Conservation (phyloP, 2,113 vertebrate species). For the Acanthochromis polyacanthus region DNA sequence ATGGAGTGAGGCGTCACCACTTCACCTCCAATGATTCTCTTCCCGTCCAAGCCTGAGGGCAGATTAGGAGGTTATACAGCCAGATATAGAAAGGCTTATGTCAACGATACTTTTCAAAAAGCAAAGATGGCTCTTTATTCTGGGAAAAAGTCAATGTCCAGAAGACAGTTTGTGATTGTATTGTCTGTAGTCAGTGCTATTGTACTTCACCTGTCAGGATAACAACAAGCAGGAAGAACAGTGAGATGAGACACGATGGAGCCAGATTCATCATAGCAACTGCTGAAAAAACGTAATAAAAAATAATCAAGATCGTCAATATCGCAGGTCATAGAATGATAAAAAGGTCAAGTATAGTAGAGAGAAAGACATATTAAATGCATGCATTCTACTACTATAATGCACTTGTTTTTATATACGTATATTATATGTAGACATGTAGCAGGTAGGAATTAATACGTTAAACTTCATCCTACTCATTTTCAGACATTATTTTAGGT, state of each 20-base stretch:
- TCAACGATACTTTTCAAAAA: background rate
- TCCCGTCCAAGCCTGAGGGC: conserved; percentile 56
- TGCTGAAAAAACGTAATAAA: conserved; percentile 7
- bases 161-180: background rate
- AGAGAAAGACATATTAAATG: too few species aligned
- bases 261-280: conserved; percentile 56
- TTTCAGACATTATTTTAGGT: too few species aligned
- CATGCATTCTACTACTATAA: too few species aligned
- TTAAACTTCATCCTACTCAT: too few species aligned
- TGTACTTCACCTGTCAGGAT: conserved; percentile 62
- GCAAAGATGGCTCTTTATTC: background rate
- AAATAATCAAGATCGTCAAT: background rate
- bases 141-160: background rate
- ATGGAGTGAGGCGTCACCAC: conserved; percentile 75
- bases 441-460: too few species aligned
- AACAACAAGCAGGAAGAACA: conserved; percentile 59
- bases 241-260: conserved; percentile 36
- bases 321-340: too few species aligned
- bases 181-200: background rate
- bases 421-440: too few species aligned
- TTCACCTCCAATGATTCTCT: conserved; percentile 82
- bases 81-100: background rate
- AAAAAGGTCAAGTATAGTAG: too few species aligned
- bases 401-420: too few species aligned
- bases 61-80: background rate